Evolutionary conservation across 2,113 vertebrate species (phyloP).

Genomic region (Oreocharis arfaki): DNA sequence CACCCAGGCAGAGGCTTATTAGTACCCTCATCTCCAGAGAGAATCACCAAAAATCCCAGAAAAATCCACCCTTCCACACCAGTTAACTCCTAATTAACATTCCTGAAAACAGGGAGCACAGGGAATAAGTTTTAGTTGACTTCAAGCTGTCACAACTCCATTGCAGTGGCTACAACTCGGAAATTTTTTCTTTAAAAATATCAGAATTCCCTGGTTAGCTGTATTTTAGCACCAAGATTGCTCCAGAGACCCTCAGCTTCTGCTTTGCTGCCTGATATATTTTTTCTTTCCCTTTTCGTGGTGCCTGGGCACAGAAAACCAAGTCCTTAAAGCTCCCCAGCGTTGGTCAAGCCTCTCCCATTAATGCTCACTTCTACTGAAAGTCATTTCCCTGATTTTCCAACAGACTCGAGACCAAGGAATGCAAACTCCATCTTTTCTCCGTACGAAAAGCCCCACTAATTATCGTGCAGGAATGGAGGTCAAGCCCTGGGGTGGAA

Average conservation of each 20-base stretch:
- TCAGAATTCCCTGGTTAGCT: background rate
- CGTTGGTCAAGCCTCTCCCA: background rate
- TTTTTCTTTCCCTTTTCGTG: fast-evolving
- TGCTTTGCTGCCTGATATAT: background rate
- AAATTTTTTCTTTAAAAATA: background rate
- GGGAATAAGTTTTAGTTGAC: background rate
- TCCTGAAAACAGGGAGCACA: background rate
- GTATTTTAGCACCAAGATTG: background rate
- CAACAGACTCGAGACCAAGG: background rate
- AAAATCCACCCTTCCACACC: background rate
- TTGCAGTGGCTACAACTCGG: fast-evolving
- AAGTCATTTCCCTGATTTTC: background rate
- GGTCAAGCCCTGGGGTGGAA: background rate
- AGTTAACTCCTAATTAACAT: background rate
- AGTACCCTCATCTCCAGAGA: background rate
- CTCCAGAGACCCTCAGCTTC: background rate
- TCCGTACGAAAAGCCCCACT: fast-evolving
- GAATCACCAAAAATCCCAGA: background rate
- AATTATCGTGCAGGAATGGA: fast-evolving
- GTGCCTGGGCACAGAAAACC: background rate
- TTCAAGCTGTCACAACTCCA: background rate
- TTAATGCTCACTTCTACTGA: fast-evolving
- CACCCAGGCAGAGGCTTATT: background rate
- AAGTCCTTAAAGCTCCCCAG: background rate
- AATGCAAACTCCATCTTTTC: background rate